Evolutionary conservation across 2,888 invertebrate species (phyloP).

Genomic region (Plutella xylostella): DNA sequence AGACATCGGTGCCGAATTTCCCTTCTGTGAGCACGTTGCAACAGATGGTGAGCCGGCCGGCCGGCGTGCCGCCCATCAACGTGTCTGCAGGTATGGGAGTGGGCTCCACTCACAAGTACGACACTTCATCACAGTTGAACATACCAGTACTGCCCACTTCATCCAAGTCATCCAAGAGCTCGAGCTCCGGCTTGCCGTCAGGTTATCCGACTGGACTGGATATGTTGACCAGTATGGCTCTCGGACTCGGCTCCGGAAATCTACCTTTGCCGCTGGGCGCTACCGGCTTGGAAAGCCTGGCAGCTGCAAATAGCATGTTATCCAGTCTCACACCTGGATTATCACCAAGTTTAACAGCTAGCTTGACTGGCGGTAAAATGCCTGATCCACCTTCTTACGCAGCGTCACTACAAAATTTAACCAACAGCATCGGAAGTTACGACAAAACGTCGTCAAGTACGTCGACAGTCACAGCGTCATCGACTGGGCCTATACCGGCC

Average conservation of each 20-base stretch:
- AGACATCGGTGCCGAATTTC: slow-evolving; percentile 52
- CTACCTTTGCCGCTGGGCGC: slow-evolving; percentile 52
- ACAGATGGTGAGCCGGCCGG: slow-evolving; percentile 64
- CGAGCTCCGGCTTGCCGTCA: slow-evolving; percentile 61
- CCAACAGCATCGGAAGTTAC: slow-evolving; percentile 47
- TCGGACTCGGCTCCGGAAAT: slow-evolving; percentile 53
- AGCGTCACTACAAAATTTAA: slow-evolving; percentile 53
- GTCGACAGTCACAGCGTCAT: slow-evolving; percentile 50
- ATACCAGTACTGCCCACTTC: slow-evolving; percentile 72
- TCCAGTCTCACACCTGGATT: slow-evolving; percentile 51
- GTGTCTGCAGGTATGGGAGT: slow-evolving; percentile 57
- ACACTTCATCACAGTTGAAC: slow-evolving; percentile 64
- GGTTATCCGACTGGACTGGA: slow-evolving; percentile 59
- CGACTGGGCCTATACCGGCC: slow-evolving; percentile 61
- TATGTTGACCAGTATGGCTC: slow-evolving; percentile 64
- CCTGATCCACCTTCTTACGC: slow-evolving; percentile 61
- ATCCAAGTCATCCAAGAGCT: slow-evolving; percentile 69
- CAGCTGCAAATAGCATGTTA: slow-evolving; percentile 63
- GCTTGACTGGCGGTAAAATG: slow-evolving; percentile 49
- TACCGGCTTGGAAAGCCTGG: slow-evolving; percentile 55
- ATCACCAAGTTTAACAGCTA: slow-evolving; percentile 51
- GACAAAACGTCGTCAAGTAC: slow-evolving; percentile 61
- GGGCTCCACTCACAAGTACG: slow-evolving; percentile 66
- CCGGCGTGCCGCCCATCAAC: slow-evolving; percentile 60
- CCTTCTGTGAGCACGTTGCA: slow-evolving; percentile 62